Conservation (phyloP, 2,113 vertebrate species). For the Carassius gibelio region DNA sequence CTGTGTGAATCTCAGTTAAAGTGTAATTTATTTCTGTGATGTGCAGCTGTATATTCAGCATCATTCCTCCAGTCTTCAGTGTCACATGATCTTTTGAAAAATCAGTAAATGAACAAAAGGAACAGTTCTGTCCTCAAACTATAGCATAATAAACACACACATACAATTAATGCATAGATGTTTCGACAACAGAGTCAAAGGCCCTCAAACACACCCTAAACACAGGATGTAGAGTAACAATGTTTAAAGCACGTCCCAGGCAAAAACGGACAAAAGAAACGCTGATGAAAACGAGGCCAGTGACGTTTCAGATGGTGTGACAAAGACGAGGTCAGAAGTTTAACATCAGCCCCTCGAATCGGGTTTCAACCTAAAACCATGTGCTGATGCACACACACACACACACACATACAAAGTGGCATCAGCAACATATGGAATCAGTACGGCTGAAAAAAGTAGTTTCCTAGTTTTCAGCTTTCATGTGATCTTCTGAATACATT, state of each 20-base stretch:
- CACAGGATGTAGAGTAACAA: constrained; percentile 41
- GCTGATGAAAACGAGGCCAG: constrained; percentile 17
- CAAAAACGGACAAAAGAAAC: constrained; percentile 15
- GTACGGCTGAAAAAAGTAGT: background rate
- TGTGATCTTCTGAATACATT: background rate
- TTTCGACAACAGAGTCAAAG: background rate
- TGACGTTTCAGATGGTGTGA: background rate
- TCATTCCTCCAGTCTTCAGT: too few species aligned
- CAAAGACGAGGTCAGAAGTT: constrained; percentile 6
- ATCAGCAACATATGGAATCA: too few species aligned
- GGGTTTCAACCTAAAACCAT: background rate
- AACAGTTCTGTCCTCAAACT: background rate
- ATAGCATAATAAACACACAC: background rate
- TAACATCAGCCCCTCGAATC: background rate
- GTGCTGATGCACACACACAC: background rate
- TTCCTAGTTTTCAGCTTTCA: background rate
- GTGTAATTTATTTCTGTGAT: background rate
- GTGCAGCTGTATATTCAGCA: too few species aligned
- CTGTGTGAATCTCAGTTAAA: background rate
- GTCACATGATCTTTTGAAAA: background rate
- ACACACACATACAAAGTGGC: too few species aligned
- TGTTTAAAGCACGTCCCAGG: background rate
- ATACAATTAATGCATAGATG: background rate
- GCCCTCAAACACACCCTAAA: constrained; percentile 32
- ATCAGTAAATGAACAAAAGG: too few species aligned